Conservation (phyloP, 2,888 invertebrate species). For the Philereme vetulata region DNA sequence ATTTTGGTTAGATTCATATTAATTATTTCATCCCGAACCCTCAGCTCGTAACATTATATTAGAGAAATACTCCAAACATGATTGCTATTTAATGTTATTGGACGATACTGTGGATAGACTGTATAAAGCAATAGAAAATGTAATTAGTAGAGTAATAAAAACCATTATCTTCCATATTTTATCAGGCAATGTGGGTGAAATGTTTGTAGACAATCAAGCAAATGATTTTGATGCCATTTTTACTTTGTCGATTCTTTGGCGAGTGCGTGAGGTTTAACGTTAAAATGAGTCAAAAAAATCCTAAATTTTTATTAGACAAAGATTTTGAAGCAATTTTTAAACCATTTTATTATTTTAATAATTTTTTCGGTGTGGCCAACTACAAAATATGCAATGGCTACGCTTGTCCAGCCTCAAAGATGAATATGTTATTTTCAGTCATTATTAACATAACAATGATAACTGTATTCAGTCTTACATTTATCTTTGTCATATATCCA, state of each 20-base stretch:
- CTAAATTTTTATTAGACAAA: background rate
- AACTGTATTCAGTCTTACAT: background rate
- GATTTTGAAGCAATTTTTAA: slow-evolving; percentile 4
- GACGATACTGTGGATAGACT: no score
- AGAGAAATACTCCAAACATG: no score
- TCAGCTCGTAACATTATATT: no score
- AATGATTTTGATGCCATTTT: background rate
- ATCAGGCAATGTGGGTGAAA: background rate
- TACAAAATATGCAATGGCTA: background rate
- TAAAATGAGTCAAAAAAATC: background rate
- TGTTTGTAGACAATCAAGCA: background rate
- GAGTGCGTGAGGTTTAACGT: background rate
- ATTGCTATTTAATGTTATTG: no score
- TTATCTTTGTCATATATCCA: background rate
- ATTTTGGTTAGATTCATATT: no score
- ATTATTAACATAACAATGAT: background rate
- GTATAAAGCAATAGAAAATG: no score
- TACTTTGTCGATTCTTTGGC: background rate
- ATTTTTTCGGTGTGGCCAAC: background rate
- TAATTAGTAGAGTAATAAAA: no score
- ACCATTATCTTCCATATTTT: no score
- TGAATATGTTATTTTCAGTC: background rate
- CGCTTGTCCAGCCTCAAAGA: background rate
- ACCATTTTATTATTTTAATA: slow-evolving; percentile 11
- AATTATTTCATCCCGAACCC: no score